These are phyloP conservation scores for Heliconius hewitsoni DNA, from an alignment of 1,140 invertebrate species.

Conservation along the genomic window DNA sequence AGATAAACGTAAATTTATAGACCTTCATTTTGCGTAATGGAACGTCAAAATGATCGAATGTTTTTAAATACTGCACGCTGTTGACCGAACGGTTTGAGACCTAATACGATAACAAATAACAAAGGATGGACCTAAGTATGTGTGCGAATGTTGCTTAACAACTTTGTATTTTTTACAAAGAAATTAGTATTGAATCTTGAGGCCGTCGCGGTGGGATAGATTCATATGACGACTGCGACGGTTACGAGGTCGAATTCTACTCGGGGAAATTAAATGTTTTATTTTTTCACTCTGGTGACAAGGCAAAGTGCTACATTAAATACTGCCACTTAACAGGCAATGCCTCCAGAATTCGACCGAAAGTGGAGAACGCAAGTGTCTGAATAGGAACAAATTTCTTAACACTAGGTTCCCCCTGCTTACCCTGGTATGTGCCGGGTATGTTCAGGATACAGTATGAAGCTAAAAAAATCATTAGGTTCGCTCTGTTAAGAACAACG, in stretches of 20 bases:
- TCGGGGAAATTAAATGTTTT: not conserved
- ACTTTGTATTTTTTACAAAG: too few species aligned
- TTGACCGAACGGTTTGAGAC: not conserved
- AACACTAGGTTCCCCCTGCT: too few species aligned
- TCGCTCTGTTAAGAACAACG: too few species aligned
- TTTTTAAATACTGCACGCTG: slow-evolving; percentile 17
- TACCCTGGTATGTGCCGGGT: too few species aligned
- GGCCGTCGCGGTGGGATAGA: too few species aligned
- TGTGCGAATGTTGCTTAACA: not conserved
- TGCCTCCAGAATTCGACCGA: not conserved
- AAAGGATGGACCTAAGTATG: not conserved
- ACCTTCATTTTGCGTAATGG: slow-evolving; percentile 4
- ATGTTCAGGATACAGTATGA: not conserved
- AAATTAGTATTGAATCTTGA: too few species aligned
- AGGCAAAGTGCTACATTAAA: not conserved
- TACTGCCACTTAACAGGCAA: not conserved
- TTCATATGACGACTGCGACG: not conserved
- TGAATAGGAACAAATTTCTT: too few species aligned
- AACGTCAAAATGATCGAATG: slow-evolving; percentile 26
- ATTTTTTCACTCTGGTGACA: not conserved
- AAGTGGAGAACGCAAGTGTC: too few species aligned
- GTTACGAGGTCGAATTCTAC: not conserved
- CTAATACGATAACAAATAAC: not conserved
- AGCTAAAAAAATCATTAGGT: not conserved
- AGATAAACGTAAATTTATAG: slow-evolving; percentile 18